phyloP scores from a whole-genome alignment of 2,113 vertebrate species.

The Chionis minor region DNA sequence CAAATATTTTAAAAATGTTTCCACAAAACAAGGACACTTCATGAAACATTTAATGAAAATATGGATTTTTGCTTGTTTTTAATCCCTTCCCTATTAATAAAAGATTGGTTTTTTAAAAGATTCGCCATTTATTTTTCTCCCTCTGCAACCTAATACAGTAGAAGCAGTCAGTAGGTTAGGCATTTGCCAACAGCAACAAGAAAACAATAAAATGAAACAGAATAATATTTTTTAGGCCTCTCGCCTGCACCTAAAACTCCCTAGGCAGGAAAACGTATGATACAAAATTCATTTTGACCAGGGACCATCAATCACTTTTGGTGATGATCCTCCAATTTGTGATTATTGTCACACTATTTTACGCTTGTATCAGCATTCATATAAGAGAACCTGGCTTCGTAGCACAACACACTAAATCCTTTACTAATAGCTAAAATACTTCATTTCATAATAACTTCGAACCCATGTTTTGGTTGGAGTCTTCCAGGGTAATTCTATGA shows the following conservation, averaged over 20 bases:
- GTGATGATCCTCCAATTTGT: neutral
- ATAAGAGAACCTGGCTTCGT: neutral
- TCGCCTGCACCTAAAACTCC: neutral
- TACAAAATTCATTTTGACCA: conserved; percentile 17
- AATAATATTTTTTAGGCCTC: neutral
- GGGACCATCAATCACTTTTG: neutral
- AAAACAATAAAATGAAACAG: conserved; percentile 51
- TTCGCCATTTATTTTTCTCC: conserved; percentile 53
- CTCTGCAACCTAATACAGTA: conserved; percentile 14
- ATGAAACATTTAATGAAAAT: conserved; percentile 64
- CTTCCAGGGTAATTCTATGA: neutral
- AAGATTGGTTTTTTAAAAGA: conserved; percentile 42
- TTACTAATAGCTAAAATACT: neutral
- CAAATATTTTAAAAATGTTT: conserved; percentile 33
- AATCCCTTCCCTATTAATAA: conserved; percentile 60
- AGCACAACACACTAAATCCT: neutral
- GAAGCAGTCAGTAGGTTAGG: conserved; percentile 6
- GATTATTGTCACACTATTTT: neutral
- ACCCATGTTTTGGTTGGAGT: neutral
- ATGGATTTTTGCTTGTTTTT: conserved; percentile 60
- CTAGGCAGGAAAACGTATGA: neutral
- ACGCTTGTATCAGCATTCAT: neutral
- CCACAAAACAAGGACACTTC: conserved; percentile 45
- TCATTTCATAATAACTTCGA: neutral
- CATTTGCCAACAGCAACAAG: conserved; percentile 33